phyloP scores from a whole-genome alignment of 2,888 invertebrate species.

The Thymelicus sylvestris region DNA sequence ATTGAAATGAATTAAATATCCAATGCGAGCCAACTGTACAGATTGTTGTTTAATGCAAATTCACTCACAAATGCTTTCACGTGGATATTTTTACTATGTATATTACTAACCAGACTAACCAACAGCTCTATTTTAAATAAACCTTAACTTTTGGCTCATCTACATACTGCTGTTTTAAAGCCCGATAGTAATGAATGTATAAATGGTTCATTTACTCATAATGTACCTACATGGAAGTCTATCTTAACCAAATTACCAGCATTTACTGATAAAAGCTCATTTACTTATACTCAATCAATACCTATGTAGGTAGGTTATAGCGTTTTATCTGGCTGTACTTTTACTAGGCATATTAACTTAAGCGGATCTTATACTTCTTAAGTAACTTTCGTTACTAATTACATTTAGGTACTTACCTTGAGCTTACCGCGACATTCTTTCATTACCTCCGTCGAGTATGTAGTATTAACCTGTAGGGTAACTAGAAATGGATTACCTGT shows the following conservation, averaged over 20 bases:
- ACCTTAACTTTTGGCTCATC: background rate
- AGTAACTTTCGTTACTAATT: background rate
- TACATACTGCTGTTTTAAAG: constrained; percentile 7
- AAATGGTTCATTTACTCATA: background rate
- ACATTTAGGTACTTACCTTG: constrained; percentile 38
- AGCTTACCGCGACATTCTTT: constrained; percentile 2
- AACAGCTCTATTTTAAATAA: background rate
- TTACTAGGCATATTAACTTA: constrained; percentile 9
- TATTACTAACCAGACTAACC: background rate
- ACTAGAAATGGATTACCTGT: constrained; percentile 59
- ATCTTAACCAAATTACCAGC: constrained; percentile 8
- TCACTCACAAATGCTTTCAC: constrained; percentile 7
- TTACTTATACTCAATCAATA: constrained; percentile 16
- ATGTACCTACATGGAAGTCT: constrained; percentile 1
- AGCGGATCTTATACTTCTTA: background rate
- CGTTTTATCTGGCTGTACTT: background rate
- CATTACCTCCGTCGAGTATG: constrained; percentile 18
- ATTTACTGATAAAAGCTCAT: constrained; percentile 26
- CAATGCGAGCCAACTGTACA: constrained; percentile 10
- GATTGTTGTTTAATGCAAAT: constrained; percentile 13
- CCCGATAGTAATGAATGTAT: constrained; percentile 5
- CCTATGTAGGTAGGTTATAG: background rate
- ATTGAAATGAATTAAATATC: constrained; percentile 2
- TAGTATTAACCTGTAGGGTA: constrained; percentile 40
- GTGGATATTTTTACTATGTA: background rate